Evolutionary conservation across 53 echinoderm and acorn worm genomes (phyloP).

Genomic region (Luidia sarsii): DNA sequence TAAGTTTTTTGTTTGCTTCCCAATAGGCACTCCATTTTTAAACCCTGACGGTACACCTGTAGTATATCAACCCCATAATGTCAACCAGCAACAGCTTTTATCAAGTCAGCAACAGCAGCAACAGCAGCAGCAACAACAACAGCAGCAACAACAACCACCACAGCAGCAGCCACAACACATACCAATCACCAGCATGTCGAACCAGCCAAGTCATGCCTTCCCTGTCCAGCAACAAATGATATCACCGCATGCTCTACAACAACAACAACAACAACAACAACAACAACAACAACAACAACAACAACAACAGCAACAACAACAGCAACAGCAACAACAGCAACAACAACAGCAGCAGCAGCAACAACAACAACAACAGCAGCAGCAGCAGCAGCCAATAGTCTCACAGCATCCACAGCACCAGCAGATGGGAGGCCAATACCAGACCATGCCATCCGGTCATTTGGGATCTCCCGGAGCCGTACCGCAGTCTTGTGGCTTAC

Average conservation of each 20-base stretch:
- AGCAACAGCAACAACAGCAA: conserved; percentile 33
- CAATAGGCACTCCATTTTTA: conserved; percentile 78
- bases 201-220: conserved; percentile 62
- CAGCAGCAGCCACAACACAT: conserved; percentile 34
- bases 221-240: conserved; percentile 65
- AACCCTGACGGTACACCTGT: conserved; percentile 89
- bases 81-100: conserved; percentile 31
- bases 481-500: conserved; percentile 64
- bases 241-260: conserved; percentile 56
- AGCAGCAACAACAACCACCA: conserved; percentile 48
- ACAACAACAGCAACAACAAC: conserved; percentile 47
- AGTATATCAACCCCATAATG: conserved; percentile 79
- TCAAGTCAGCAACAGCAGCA: too few relatives aligned
- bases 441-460: conserved; percentile 42
- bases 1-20: conserved; percentile 17
- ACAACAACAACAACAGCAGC: conserved; percentile 21
- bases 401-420: conserved; percentile 21
- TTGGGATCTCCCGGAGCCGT: conserved; percentile 52
- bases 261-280: conserved; percentile 41
- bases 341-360: conserved; percentile 9
- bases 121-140: conserved; percentile 54
- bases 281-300: conserved; percentile 46
- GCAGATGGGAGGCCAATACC: conserved; percentile 50
- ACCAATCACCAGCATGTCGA: conserved; percentile 64
- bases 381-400: conserved; percentile 33